Evolutionary conservation across 2,797 vertebrate genomes (phyloP).

Genomic region (Phyllotis vaccarum): DNA sequence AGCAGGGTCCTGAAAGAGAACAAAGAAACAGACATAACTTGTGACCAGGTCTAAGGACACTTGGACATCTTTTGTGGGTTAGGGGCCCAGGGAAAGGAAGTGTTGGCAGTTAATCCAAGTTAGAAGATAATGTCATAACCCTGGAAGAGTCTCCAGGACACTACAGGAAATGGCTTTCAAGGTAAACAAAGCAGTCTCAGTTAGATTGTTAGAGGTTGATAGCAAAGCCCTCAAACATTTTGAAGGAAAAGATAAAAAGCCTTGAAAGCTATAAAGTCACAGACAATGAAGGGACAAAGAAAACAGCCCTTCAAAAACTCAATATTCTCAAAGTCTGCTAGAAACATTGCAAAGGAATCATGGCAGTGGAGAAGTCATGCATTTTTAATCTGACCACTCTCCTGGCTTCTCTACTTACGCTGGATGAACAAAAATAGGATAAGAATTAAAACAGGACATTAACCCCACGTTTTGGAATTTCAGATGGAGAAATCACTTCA

Average conservation of each 20-base stretch:
- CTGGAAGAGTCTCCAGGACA: neutral
- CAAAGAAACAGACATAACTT: neutral
- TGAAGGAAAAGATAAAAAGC: conserved; percentile 58
- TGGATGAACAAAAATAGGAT: neutral
- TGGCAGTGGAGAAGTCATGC: neutral
- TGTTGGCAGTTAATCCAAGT: neutral
- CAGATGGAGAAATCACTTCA: neutral
- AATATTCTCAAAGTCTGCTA: neutral
- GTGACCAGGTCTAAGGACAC: neutral
- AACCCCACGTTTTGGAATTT: neutral
- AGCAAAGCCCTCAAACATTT: conserved; percentile 22
- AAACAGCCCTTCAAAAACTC: neutral
- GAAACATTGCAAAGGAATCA: neutral
- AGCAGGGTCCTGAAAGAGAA: conserved; percentile 27
- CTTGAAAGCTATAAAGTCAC: neutral
- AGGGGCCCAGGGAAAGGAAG: neutral
- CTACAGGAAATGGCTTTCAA: conserved; percentile 15
- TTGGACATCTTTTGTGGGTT: conserved; percentile 6
- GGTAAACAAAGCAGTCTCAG: conserved; percentile 23
- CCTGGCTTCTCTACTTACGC: neutral
- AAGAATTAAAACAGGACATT: neutral
- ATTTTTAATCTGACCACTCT: conserved; percentile 7
- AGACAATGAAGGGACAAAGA: neutral
- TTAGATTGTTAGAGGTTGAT: neutral
- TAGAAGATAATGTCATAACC: conserved; percentile 9